Base-by-base conservation (phyloP, 1,140 invertebrate species). In the Calycopis cecrops region DNA sequence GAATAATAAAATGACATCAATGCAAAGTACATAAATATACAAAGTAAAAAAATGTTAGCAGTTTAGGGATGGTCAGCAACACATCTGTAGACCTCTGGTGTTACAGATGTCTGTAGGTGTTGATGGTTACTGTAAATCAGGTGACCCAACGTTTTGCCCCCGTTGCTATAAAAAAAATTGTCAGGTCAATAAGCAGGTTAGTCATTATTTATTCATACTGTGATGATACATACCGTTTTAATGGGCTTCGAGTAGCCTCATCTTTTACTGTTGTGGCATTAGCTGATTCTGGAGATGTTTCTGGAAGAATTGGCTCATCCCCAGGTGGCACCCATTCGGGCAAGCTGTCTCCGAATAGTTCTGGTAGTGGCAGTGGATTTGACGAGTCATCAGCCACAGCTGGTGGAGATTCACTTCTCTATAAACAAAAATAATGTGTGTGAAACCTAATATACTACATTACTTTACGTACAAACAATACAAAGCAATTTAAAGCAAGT, bases 331-430 rank as follows among this genome's bases (percentile, higher is more conserved):
- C 67, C 81, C 79, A 85, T 51, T 83, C 79, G 1, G 68, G 55
- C 48, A 72, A 62, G 49, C 65, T 73, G 48, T 75, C 73, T 17
- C 54, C 55, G 3, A 63, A 14, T 7, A 68, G 62, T 60, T 80
- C 76, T 9, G 62, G 63, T 44, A 60, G 60, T 35, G 67, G 40
- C 35, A 57, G 60, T 10, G 52, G 57, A 34, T 66, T 73, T 33
- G 63, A 55, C 6, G 63, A 58, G 37, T 76, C 75, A 34, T 84
- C 71, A 9, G 58, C 38, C 3, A 67, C 59, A 4, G 73, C 71
- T 18, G 76, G 71, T 8, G 82, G 82, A 6, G 82, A 83, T 58
- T 85, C 78, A 51, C 78, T 82, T 35, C 64, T 68, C 79, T 82
- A 55, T 10, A 48, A 57, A n/a, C 42, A 6, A 62, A 54, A 28